These are phyloP conservation scores for Parthenolecanium corni DNA, from an alignment of 2,888 invertebrate species.

Conservation along the genomic window DNA sequence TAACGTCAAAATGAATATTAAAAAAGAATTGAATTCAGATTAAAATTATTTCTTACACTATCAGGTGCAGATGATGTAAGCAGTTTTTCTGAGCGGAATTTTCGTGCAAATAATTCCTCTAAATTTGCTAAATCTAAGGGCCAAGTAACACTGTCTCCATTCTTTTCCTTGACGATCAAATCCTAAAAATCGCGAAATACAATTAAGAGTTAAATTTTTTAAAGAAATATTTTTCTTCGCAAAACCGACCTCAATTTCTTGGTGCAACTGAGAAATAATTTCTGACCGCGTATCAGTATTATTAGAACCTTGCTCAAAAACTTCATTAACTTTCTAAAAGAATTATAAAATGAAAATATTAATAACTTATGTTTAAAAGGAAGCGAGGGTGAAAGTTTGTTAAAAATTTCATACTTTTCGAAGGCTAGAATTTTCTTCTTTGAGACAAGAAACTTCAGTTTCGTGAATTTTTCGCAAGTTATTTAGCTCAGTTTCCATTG, in stretches of 20 bases:
- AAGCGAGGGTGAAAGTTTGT: not conserved
- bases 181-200: conserved; percentile 18
- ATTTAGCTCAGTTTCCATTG: conserved; percentile 9
- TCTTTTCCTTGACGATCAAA: conserved; percentile 2
- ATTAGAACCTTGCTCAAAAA: not conserved
- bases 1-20: not conserved
- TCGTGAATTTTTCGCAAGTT: conserved; percentile 15
- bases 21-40: too few relatives aligned
- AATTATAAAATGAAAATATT: not conserved
- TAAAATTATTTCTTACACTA: too few relatives aligned
- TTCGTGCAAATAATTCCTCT: not conserved
- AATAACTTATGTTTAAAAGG: not conserved
- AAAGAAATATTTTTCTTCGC: too few relatives aligned
- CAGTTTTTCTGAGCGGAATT: not conserved
- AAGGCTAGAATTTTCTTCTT: conserved; percentile 5
- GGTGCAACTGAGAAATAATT: not conserved
- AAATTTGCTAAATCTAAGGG: conserved; percentile 3
- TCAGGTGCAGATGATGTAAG: too few relatives aligned
- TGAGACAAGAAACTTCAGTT: conserved; percentile 1
- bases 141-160: not conserved
- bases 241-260: too few relatives aligned
- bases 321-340: not conserved
- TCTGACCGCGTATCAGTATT: not conserved
- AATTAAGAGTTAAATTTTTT: too few relatives aligned
- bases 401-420: not conserved